These are phyloP conservation scores for Diadema setosum DNA, from an alignment of 35 echinoderm and acorn worm genomes.

Conservation along the genomic window DNA sequence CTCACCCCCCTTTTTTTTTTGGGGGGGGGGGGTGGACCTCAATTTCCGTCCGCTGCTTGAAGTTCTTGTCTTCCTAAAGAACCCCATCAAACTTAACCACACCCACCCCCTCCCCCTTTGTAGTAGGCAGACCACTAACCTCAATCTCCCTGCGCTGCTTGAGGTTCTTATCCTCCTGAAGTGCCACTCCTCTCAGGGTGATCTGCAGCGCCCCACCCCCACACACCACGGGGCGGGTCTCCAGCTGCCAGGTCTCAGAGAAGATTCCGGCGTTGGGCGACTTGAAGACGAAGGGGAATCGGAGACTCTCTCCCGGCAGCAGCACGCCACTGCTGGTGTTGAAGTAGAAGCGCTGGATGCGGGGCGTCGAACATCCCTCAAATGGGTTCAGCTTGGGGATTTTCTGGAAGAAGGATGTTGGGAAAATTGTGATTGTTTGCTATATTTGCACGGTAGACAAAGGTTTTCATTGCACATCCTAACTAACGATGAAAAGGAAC, in stretches of 20 bases:
- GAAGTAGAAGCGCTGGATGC: constrained; percentile 95
- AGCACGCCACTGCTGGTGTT: constrained; percentile 98
- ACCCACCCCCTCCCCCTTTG: too few relatives aligned
- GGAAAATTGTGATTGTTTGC: too few relatives aligned
- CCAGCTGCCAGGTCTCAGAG: constrained; percentile 95
- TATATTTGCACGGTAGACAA: too few relatives aligned
- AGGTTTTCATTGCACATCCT: too few relatives aligned
- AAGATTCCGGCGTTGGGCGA: constrained; percentile 99
- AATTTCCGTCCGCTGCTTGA: too few relatives aligned
- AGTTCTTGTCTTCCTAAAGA: too few relatives aligned
- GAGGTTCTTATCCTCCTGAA: constrained; percentile 96
- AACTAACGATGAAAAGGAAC: too few relatives aligned
- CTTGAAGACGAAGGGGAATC: constrained; percentile 99
- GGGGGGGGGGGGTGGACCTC: too few relatives aligned
- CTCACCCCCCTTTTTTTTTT: too few relatives aligned
- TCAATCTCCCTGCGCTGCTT: constrained; percentile 81
- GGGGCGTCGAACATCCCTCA: constrained; percentile 54
- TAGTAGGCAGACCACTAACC: too few relatives aligned
- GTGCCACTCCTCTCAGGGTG: constrained; percentile 76
- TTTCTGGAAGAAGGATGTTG: constrained; percentile 68
- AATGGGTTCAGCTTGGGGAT: constrained; percentile 97
- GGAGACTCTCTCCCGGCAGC: constrained; percentile 88
- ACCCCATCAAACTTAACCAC: too few relatives aligned
- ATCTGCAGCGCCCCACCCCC: constrained; percentile 81
- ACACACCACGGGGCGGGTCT: constrained; percentile 79